Base-by-base conservation (phyloP, 2,888 invertebrate genomes). In the Leucophora obtusa region DNA sequence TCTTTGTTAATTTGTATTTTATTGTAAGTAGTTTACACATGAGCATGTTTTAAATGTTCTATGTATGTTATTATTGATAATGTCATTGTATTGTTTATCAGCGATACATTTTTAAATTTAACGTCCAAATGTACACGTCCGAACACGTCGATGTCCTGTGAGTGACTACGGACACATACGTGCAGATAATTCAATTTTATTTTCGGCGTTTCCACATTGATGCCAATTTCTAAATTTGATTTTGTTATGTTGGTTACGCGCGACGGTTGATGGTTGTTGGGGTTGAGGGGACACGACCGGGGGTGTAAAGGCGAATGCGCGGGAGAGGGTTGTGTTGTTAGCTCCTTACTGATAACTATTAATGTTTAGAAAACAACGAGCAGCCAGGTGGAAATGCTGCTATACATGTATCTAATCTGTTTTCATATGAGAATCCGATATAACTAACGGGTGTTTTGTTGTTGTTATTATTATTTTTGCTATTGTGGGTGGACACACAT, bases 121-220 rank as follows among this genome's bases (percentile, higher is more conserved):
- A 59, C 43, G 75, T 86, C 87, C 86, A 70, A 83, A 82, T 82
- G 83, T 83, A 74, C 68, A 85, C 86, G 85, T 85, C 83, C 84
- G 82, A 83, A 70, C 84, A 81, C 82, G 82, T 76, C 82, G 79
- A 83, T 84, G 84, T 86, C 85, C 85, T 84, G 84, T 84, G 84
- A 85, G 69, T 83, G 83, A 85, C 84, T 86, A 85, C 84, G 84
- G 85, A 85, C 86, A 85, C 86, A 85, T 84, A 85, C 86, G 85
- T 87, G 84, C 82, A 86, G 86, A 87, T 88, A 88, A 89, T 88
- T 89, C 87, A 88, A 88, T 89, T 88, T 89, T 86, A 88, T 89
- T 88, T 88, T 86, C 86, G 86, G 85, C 86, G 77, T 87, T 88
- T 87, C 86, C 87, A 87, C 88, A 87, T 88, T 87, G 87, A 87